A percentile compares a stretch with the other conserved stretches of the same genome.
Conservation (phyloP, 2,888 invertebrate species). For the Chaetogeoica ovagalla region DNA sequence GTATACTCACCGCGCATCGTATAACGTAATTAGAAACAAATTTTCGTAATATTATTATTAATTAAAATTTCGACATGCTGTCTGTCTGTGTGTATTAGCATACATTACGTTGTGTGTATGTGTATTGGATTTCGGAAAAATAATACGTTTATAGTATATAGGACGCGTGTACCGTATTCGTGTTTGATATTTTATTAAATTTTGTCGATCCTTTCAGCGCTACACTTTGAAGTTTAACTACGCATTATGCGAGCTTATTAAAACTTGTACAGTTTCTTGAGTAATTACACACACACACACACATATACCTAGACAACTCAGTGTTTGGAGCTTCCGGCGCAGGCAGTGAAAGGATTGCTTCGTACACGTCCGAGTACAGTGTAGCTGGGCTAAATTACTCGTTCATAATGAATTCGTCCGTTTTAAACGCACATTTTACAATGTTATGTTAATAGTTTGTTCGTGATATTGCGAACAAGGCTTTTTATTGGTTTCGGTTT, state of each 20-base stretch:
- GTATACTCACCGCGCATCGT: too few relatives aligned
- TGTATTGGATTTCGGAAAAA: not conserved
- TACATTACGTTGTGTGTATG: not conserved
- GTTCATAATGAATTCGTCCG: too few relatives aligned
- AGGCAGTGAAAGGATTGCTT: too few relatives aligned
- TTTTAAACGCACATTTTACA: too few relatives aligned
- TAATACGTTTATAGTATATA: not conserved
- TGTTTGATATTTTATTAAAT: constrained; percentile 29
- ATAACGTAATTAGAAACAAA: not conserved
- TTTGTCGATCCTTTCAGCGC: constrained; percentile 9
- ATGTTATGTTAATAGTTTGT: too few relatives aligned
- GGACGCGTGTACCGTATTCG: not conserved
- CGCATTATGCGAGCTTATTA: constrained; percentile 38
- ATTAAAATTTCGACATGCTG: not conserved
- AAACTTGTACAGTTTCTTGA: constrained; percentile 20
- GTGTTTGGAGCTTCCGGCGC: not conserved
- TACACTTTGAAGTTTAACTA: constrained; percentile 31
- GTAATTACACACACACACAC: not conserved
- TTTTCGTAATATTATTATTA: constrained; percentile 17
- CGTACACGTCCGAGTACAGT: too few relatives aligned
- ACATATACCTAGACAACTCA: not conserved
- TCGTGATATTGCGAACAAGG: too few relatives aligned
- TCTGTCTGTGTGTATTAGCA: not conserved
- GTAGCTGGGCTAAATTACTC: too few relatives aligned
- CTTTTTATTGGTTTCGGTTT: too few relatives aligned